phyloP scores from a whole-genome alignment of 2,113 vertebrate species.

The Paracanthobrama guichenoti region DNA sequence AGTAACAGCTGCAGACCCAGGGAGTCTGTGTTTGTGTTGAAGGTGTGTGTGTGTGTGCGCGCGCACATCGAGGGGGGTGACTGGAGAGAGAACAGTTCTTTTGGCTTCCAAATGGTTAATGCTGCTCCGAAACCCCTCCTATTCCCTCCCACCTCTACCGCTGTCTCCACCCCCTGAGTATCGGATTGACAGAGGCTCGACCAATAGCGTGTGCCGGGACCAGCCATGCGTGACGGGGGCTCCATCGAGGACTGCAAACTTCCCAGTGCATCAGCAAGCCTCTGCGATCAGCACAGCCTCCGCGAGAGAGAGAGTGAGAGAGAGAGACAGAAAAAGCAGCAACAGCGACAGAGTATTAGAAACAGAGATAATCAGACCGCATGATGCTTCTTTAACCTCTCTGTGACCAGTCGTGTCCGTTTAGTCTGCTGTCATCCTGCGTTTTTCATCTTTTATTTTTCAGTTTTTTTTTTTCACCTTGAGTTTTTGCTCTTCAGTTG shows the following conservation, averaged over 20 bases:
- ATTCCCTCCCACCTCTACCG: constrained; percentile 63
- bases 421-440: not conserved
- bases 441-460: constrained; percentile 24
- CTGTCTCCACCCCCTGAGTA: constrained; percentile 61
- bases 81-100: constrained; percentile 27
- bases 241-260: constrained; percentile 70
- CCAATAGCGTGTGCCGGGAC: constrained; percentile 75
- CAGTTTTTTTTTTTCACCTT: not conserved
- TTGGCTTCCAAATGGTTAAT: constrained; percentile 46
- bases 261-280: constrained; percentile 68
- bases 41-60: constrained; percentile 33
- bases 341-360: constrained; percentile 36
- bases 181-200: constrained; percentile 73
- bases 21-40: constrained; percentile 49
- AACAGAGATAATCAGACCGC: constrained; percentile 56
- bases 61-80: not conserved
- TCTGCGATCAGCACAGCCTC: constrained; percentile 50
- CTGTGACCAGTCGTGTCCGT: not conserved
- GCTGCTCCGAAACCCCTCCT: constrained; percentile 28
- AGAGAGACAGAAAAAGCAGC: constrained; percentile 34
- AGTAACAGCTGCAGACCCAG: constrained; percentile 48
- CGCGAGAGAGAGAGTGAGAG: constrained; percentile 34
- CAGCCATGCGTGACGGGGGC: constrained; percentile 72
- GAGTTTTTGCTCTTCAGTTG: constrained; percentile 16
- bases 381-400: constrained; percentile 56